Percentiles rank a stretch among this genome's conserved stretches.
Evolutionary conservation across 2,797 vertebrate genomes (phyloP).

Genomic region (Gambelia wislizenii): DNA sequence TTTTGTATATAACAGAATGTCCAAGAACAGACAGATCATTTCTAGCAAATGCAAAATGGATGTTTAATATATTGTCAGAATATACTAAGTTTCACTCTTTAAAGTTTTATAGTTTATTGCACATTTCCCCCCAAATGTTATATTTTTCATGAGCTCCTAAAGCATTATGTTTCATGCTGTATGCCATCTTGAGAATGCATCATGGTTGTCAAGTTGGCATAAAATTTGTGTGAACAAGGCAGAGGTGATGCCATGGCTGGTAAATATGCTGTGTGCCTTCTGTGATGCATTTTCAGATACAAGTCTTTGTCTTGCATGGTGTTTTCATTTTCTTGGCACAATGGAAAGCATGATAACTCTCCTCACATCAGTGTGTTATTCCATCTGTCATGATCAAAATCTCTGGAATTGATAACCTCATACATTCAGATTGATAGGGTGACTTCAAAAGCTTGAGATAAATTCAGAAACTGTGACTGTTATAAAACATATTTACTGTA

Average conservation of each 20-base stretch:
- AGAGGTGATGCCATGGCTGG: background rate
- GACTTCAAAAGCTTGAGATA: background rate
- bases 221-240: background rate
- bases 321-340: conserved; percentile 29
- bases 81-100: background rate
- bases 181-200: background rate
- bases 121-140: background rate
- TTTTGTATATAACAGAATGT: background rate
- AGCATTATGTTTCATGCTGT: background rate
- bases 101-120: background rate
- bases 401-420: background rate
- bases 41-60: background rate
- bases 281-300: conserved; percentile 5
- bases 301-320: background rate
- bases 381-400: conserved; percentile 22
- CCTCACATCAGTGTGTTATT: background rate
- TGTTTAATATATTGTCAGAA: background rate
- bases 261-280: conserved; percentile 3
- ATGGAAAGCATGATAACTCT: background rate
- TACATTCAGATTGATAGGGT: background rate
- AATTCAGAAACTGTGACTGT: background rate
- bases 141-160: conserved; percentile 8
- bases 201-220: background rate
- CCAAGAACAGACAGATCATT: background rate
- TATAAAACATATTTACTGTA: background rate